phyloP scores from a whole-genome alignment of 2,113 vertebrate species.

The Apus apus region DNA sequence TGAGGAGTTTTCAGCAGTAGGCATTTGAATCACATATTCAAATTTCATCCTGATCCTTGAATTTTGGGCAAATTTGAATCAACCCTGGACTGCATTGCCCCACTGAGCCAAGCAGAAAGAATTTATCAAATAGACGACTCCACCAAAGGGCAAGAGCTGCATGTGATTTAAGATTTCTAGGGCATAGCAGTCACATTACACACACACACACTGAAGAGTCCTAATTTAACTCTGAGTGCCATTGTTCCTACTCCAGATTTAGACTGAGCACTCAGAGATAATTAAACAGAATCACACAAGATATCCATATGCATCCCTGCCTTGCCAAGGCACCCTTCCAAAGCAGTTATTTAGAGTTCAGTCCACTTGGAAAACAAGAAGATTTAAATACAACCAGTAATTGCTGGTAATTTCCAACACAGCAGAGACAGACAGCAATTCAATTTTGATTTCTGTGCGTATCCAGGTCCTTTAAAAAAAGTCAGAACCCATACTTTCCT shows the following conservation, averaged over 20 bases:
- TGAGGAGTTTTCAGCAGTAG: background rate
- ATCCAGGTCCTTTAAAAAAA: background rate
- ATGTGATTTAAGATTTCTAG: background rate
- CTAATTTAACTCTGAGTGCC: background rate
- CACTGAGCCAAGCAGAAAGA: background rate
- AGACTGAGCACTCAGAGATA: background rate
- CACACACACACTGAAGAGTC: background rate
- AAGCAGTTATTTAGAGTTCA: conserved; percentile 10
- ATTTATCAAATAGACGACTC: background rate
- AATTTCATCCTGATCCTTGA: background rate
- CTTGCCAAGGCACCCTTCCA: background rate
- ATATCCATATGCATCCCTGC: background rate
- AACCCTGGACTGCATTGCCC: background rate
- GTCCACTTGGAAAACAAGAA: background rate
- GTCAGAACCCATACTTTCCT: background rate
- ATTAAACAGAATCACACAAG: conserved; percentile 12
- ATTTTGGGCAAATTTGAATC: background rate
- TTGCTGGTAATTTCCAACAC: background rate
- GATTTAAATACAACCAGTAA: background rate
- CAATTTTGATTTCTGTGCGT: background rate
- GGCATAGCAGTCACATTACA: background rate
- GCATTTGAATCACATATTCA: background rate
- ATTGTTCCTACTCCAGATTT: background rate
- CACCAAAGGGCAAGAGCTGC: background rate
- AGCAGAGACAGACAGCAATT: background rate